Base-by-base conservation (phyloP, 2,113 vertebrate species). In the Mystacornis crossleyi region DNA sequence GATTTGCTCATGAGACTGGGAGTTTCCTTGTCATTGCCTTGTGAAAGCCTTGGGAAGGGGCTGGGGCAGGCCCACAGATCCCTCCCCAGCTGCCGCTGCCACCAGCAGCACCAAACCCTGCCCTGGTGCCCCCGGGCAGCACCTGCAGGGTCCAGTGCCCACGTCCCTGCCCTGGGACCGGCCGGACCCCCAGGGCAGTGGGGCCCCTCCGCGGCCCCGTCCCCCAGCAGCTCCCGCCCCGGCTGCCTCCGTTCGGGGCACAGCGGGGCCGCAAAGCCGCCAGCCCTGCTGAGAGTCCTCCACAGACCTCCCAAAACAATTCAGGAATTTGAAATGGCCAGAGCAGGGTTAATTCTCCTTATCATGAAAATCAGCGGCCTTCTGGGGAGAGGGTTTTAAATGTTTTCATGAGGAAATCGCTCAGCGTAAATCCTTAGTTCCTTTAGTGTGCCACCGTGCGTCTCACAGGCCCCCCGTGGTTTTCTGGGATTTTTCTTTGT, bases 181-280 rank as follows among this genome's bases (percentile, higher is more conserved):
- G 14, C 36, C 1, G 0, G 38, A 23, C 38, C 23, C 15, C 31
- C 1, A 0, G 47, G 60, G 42, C 3, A 3, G 14, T 14, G 91
- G 61, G 69, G 47, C 15, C 38, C 38, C 18, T 6, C 48, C 12
- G 21, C 1, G 2, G 58, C 60, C 21, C 40, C 5, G 1, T n/a
- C 24, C 45, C 42, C 61, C 31, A 4, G 60, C 34, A n/a, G 47
- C 45, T 16, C 57, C 58, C 1, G 1, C 2, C 15, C 20, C 2
- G 0, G 21, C 1, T 6, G 17, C 25, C 48, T 8, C 3, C 0
- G 18, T 13, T 8, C 8, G 4, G 42, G 4, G 18, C 61, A 10
- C 1, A 0, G 26, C 4, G 20, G 55, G 45, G 26, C 24, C 8
- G 0, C 45, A 4, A 1, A 17, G 20, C 1, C 0, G 7, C 33